Evolutionary conservation across 2,888 invertebrate species (phyloP), one percentile per base, ranked within the genome.

Genomic region (Rambutsinella grinnellia): DNA sequence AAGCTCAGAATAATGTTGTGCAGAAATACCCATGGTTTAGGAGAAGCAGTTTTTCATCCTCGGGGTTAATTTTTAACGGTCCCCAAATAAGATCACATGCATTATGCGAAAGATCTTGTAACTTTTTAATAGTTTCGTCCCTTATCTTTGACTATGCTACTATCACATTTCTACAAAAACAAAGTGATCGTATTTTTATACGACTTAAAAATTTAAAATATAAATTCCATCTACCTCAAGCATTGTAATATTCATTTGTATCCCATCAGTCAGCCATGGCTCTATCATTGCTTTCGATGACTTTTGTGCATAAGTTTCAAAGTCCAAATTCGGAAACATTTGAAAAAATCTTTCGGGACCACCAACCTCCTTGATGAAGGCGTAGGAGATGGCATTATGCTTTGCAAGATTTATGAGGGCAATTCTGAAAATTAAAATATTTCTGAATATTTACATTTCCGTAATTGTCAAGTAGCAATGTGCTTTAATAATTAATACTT

Each of bases 151-250:
- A 53, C 53, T 21, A 53, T 13, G 24, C 46, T n/a, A n/a, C n/a
- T n/a, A n/a, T n/a, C n/a, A n/a, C n/a, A n/a, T n/a, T n/a, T n/a
- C n/a, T n/a, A n/a, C n/a, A n/a, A n/a, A n/a, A n/a, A n/a, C n/a
- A n/a, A n/a, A n/a, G n/a, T n/a, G n/a, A n/a, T n/a, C n/a, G n/a
- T n/a, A n/a, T n/a, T n/a, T n/a, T n/a, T n/a, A n/a, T n/a, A n/a
- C n/a, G n/a, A n/a, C n/a, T n/a, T n/a, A n/a, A n/a, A 57, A 5
- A 17, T 6, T 6, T 36, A 36, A 10, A 24, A 13, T 19, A n/a
- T n/a, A 36, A 3, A n/a, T n/a, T n/a, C n/a, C n/a, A n/a, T n/a
- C n/a, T n/a, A 77, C 78, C 65, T 78, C 58, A 8, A 78, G 19
- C 51, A 78, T 49, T 53, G 54, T 68, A 2, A 74, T 65, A n/a